phyloP scores from a whole-genome alignment of 2,797 vertebrate species.

The Platyrinchus mystaceus region DNA sequence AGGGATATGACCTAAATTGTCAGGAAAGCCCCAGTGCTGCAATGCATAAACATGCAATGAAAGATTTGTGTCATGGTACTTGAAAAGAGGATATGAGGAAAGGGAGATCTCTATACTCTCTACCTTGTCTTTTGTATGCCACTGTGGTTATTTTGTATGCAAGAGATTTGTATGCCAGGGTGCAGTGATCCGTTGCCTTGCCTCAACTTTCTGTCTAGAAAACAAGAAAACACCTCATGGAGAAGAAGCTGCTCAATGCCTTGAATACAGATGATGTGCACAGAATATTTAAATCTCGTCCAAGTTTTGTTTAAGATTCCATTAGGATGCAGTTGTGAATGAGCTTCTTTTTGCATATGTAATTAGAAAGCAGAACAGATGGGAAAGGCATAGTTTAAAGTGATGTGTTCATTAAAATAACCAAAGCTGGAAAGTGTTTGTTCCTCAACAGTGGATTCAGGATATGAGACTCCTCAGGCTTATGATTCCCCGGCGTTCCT shows the following conservation, averaged over 20 bases:
- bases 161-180: not conserved
- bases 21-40: not conserved
- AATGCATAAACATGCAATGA: not conserved
- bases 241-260: not conserved
- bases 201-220: not conserved
- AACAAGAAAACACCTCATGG: not conserved
- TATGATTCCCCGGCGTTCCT: no score
- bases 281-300: not conserved
- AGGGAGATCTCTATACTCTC: not conserved
- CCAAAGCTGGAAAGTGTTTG: conserved; percentile 35
- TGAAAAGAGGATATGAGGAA: not conserved
- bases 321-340: conserved; percentile 38
- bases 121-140: not conserved
- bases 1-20: not conserved
- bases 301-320: conserved; percentile 34
- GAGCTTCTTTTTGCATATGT: conserved; percentile 36
- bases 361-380: conserved; percentile 63
- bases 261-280: not conserved
- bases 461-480: not conserved
- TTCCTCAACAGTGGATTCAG: conserved; percentile 21
- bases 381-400: conserved; percentile 59
- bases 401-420: conserved; percentile 64
- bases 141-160: not conserved
- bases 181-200: not conserved
- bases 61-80: not conserved